A percentile compares a stretch with the other conserved stretches of the same genome.
phyloP scores from a whole-genome alignment of 2,888 invertebrate genomes.

The Iselma pallidipennis region DNA sequence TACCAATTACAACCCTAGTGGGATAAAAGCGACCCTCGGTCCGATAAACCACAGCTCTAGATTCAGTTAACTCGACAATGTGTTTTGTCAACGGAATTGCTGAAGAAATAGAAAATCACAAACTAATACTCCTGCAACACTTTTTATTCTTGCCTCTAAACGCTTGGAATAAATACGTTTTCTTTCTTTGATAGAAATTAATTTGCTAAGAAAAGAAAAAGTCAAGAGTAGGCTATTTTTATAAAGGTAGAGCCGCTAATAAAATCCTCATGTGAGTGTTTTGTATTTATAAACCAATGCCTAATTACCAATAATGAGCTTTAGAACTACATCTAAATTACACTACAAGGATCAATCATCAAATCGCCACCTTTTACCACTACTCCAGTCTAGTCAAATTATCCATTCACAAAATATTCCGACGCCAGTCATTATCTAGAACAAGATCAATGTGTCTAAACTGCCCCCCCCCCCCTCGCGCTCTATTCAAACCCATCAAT shows the following conservation, averaged over 20 bases:
- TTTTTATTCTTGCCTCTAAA: neutral
- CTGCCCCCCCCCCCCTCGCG: neutral
- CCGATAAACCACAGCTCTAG: conserved; percentile 29
- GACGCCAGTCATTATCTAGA: neutral
- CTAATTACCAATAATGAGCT: neutral
- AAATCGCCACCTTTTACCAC: conserved; percentile 8
- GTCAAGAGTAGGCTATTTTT: too few species aligned
- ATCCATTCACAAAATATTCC: neutral
- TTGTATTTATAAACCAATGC: neutral
- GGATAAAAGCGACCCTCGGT: conserved; percentile 40
- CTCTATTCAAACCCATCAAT: conserved; percentile 14
- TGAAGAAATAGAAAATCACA: neutral
- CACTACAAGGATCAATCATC: conserved; percentile 2
- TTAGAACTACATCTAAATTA: conserved; percentile 5
- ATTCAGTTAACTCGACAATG: conserved; percentile 26
- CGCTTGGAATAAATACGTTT: too few species aligned
- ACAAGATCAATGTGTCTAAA: neutral
- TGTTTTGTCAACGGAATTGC: conserved; percentile 25
- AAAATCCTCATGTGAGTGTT: neutral
- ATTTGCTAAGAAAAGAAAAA: too few species aligned
- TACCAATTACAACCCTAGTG: conserved; percentile 53
- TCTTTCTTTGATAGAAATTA: too few species aligned
- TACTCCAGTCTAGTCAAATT: neutral
- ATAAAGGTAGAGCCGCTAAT: neutral
- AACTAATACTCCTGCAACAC: neutral